Percentiles rank a stretch among this genome's conserved stretches.
Evolutionary conservation across 2,888 invertebrate genomes (phyloP).

Genomic region (Lithophane leautieri): DNA sequence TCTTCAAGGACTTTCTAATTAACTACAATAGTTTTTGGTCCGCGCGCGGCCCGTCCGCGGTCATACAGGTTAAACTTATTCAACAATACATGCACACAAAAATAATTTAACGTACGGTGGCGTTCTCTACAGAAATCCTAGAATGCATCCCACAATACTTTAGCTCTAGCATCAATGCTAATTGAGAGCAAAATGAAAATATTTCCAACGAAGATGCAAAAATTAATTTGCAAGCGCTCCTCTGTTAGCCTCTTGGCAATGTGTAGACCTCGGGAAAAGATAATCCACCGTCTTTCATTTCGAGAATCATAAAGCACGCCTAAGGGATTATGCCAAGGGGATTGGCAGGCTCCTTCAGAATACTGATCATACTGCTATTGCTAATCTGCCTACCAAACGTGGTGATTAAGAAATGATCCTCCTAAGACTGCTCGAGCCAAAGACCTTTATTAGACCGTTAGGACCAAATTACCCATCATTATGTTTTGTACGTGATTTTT

Average conservation of each 20-base stretch:
- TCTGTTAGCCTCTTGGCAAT: conserved; percentile 35
- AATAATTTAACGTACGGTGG: neutral
- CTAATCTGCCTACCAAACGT: conserved; percentile 47
- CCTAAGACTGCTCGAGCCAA: conserved; percentile 8
- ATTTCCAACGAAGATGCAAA: conserved; percentile 11
- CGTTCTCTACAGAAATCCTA: neutral
- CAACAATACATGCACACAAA: neutral
- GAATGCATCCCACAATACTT: neutral
- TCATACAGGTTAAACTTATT: too few relatives aligned
- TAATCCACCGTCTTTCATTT: conserved; percentile 53
- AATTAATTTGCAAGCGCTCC: conserved; percentile 30
- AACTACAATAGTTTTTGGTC: too few relatives aligned
- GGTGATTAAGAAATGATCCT: conserved; percentile 46
- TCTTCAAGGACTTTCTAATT: too few relatives aligned
- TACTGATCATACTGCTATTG: conserved; percentile 39
- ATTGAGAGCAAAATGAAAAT: conserved; percentile 15
- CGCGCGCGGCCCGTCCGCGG: too few relatives aligned
- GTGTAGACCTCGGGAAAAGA: conserved; percentile 46
- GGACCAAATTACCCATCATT: conserved; percentile 11
- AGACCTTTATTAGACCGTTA: conserved; percentile 28
- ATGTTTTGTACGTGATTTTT: conserved; percentile 27
- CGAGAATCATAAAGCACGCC: conserved; percentile 59
- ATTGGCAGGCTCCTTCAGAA: conserved; percentile 40
- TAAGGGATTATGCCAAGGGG: conserved; percentile 41
- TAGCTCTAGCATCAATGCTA: conserved; percentile 11